Evolutionary conservation across 2,888 invertebrate genomes (phyloP), one percentile per base, ranked within the genome.

Genomic region (Noctua comes): DNA sequence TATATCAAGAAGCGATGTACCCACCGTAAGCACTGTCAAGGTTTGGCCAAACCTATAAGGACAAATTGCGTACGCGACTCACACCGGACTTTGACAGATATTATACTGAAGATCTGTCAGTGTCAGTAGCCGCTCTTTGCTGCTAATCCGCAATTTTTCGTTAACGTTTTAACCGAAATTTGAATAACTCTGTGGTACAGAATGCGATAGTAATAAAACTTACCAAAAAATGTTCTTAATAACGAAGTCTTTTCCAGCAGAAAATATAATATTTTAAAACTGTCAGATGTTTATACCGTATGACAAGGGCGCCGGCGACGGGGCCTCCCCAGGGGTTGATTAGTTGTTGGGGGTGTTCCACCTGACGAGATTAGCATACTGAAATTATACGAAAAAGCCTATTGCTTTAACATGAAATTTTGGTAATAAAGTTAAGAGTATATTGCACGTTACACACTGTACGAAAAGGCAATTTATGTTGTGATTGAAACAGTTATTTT

Each of bases 341-440:
- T 87, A 86, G 83, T 88, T 88, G 83, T 84, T 89, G 85, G 86
- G 88, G 80, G 89, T 89, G 89, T 89, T 89, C 90, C 91, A 92
- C 91, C 90, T 92, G 90, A 90, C 89, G 87, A 91, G 91, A 94
- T 94, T 94, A 92, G 91, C 92, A 93, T 94, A 94, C 92, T 92
- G 92, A 94, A 94, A 93, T 94, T 93, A 91, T 91, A 91, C 90
- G 83, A 89, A 91, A 89, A 90, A 84, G 85, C 85, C 87, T 85
- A 87, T 85, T 87, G 86, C 89, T 85, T 90, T 88, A 86, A 88
- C 84, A 85, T 86, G 79, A 86, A 86, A 89, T 88, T 85, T 85
- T 69, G 59, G 82, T 76, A 81, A 83, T 87, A 85, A 83, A 84
- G 80, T 85, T 83, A 80, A 71, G 78, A 79, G 77, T 80, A 78